phyloP scores from a whole-genome alignment of 2,888 invertebrate species.

The Hydropsyche betteni region DNA sequence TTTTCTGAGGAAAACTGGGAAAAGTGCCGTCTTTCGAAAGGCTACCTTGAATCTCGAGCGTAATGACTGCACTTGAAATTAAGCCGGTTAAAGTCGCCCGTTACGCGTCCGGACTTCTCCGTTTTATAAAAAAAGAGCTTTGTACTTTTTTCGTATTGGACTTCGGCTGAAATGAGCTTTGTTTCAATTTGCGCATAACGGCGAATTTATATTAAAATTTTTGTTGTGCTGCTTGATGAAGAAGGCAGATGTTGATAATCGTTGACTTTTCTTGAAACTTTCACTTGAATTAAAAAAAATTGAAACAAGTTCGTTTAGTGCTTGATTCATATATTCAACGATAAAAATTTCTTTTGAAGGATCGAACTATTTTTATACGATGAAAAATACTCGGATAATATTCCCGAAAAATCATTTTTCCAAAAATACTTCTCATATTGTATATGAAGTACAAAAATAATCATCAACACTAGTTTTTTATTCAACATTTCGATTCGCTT shows the following conservation, averaged over 20 bases:
- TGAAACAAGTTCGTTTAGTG: too few species aligned
- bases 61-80: conserved; percentile 28
- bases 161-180: neutral
- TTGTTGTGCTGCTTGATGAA: too few species aligned
- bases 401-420: too few species aligned
- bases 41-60: conserved; percentile 17
- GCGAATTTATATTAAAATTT: too few species aligned
- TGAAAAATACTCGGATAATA: too few species aligned
- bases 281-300: too few species aligned
- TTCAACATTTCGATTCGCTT: neutral
- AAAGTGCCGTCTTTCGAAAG: neutral
- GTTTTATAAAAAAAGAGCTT: conserved; percentile 7
- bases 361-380: too few species aligned
- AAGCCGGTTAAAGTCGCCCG: conserved; percentile 21
- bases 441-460: too few species aligned
- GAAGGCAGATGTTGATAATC: neutral
- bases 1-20: neutral
- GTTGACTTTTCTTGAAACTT: conserved; percentile 18
- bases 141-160: conserved; percentile 18
- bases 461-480: too few species aligned
- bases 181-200: neutral
- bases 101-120: neutral
- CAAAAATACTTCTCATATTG: too few species aligned
- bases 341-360: too few species aligned
- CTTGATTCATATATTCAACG: too few species aligned